Percentiles rank a stretch among this genome's conserved stretches.
Conservation (phyloP, 2,888 invertebrate genomes). For the Philereme vetulata region DNA sequence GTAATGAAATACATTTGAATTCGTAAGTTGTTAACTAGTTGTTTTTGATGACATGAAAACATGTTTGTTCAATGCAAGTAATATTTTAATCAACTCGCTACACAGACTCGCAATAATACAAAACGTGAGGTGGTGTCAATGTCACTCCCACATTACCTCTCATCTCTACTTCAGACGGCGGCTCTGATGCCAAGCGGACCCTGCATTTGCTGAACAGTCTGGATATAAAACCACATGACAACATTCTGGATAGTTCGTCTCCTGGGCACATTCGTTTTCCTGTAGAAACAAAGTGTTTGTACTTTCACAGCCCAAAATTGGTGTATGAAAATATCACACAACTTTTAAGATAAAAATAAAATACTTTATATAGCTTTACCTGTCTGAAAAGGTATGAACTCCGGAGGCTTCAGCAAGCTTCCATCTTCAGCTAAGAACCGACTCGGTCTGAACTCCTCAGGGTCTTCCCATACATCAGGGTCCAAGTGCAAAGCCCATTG, state of each 20-base stretch:
- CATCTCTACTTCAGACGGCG: conserved; percentile 77
- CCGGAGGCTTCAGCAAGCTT: conserved; percentile 84
- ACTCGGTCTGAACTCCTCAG: conserved; percentile 86
- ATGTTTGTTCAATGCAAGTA: no score
- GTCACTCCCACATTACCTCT: conserved; percentile 90
- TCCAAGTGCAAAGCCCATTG: conserved; percentile 93
- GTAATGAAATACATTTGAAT: no score
- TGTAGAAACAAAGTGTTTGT: conserved; percentile 49
- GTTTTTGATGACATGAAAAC: no score
- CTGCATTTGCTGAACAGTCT: conserved; percentile 86
- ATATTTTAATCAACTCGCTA: not conserved
- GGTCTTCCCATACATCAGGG: conserved; percentile 86
- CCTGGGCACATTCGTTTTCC: conserved; percentile 94
- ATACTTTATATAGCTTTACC: conserved; percentile 75
- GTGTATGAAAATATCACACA: no score
- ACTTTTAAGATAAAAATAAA: not conserved
- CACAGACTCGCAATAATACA: conserved; percentile 58
- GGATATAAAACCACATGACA: conserved; percentile 86
- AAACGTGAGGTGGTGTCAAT: conserved; percentile 85
- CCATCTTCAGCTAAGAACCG: conserved; percentile 88
- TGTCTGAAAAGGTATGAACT: conserved; percentile 92
- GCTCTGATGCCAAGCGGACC: conserved; percentile 80
- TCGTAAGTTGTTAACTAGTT: no score
- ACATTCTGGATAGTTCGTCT: conserved; percentile 91
- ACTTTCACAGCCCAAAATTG: conserved; percentile 10